Percentiles rank a stretch among this genome's conserved stretches.
Evolutionary conservation across 2,888 invertebrate genomes (phyloP).

Genomic region (Lissocephala sabroskyi): DNA sequence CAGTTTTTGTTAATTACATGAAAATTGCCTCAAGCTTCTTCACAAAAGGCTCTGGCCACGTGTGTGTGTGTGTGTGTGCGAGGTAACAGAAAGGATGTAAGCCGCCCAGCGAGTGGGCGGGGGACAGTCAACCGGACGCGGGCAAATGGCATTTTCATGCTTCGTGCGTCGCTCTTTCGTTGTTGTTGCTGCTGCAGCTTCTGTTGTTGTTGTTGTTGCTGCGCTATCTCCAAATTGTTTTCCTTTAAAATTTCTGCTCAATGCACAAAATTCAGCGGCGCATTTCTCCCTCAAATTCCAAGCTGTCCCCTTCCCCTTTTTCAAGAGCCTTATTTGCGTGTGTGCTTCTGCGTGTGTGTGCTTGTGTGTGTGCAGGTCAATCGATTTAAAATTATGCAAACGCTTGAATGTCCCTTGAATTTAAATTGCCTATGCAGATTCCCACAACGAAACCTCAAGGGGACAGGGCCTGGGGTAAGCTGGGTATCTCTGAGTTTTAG

Average conservation of each 20-base stretch:
- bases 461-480: no score
- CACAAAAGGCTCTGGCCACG: background rate
- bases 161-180: background rate
- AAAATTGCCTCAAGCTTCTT: slow-evolving; percentile 1
- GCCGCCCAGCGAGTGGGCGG: no score
- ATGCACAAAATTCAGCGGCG: background rate
- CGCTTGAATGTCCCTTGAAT: background rate
- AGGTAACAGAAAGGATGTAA: no score
- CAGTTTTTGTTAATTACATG: slow-evolving; percentile 17
- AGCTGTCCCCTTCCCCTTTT: background rate
- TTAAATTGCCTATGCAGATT: background rate
- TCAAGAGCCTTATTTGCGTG: slow-evolving; percentile 4
- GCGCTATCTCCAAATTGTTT: slow-evolving; percentile 15
- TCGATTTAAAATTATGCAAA: slow-evolving; percentile 29
- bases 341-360: slow-evolving; percentile 9
- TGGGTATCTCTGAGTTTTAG: no score
- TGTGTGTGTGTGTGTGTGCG: slow-evolving; percentile 5
- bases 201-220: slow-evolving; percentile 10
- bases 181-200: slow-evolving; percentile 5
- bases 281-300: slow-evolving; percentile 13
- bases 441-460: no score
- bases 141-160: slow-evolving; percentile 14
- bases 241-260: slow-evolving; percentile 15
- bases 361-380: slow-evolving; percentile 28
- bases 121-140: slow-evolving; percentile 10